A percentile compares a stretch with the other conserved stretches of the same genome.
Evolutionary conservation across 35 echinoderm and acorn worm genomes (phyloP).

Genomic region (Lytechinus pictus): DNA sequence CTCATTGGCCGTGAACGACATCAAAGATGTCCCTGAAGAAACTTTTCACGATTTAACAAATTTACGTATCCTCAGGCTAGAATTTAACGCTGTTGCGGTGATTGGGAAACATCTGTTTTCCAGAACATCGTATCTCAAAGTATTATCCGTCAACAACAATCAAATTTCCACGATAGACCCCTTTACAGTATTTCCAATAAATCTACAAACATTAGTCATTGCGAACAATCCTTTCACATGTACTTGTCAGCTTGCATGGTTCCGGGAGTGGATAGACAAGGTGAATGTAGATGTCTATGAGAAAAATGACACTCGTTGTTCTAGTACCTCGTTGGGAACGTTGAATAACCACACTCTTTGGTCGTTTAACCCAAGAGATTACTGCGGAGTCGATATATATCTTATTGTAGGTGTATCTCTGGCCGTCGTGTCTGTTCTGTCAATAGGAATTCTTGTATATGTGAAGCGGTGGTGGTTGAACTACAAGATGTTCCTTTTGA

Average conservation of each 20-base stretch:
- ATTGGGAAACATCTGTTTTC: background rate
- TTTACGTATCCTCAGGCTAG: background rate
- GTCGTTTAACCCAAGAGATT: background rate
- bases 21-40: background rate
- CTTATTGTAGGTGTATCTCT: background rate
- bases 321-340: background rate
- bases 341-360: background rate
- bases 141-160: background rate
- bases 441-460: background rate
- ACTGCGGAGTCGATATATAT: background rate
- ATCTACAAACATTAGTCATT: background rate
- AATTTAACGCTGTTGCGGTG: background rate
- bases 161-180: background rate
- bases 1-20: background rate
- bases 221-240: background rate
- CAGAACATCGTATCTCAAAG: background rate
- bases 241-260: slow-evolving; percentile 8
- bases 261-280: background rate
- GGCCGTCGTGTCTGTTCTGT: background rate
- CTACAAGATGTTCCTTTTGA: background rate
- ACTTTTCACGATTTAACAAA: background rate
- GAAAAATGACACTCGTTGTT: background rate
- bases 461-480: slow-evolving; percentile 27
- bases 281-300: background rate
- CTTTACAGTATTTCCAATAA: background rate